A percentile compares a stretch with the other conserved stretches of the same genome.
Conservation (phyloP, 2,888 invertebrate species). For the Nasonovia ribisnigri region DNA sequence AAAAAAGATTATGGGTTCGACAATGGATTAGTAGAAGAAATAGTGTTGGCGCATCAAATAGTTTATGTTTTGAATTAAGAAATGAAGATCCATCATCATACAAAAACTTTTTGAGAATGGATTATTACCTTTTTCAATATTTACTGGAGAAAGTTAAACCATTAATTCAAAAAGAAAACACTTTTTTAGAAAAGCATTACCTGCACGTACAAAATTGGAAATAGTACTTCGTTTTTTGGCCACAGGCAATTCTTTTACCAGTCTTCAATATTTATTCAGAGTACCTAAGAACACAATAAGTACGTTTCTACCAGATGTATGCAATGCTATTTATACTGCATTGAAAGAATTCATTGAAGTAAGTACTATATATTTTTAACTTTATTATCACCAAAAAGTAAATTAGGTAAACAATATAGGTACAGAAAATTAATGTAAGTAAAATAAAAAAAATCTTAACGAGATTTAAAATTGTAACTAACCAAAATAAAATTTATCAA, state of each 20-base stretch:
- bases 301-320: too few relatives aligned
- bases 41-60: conserved; percentile 56
- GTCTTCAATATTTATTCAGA: conserved; percentile 24
- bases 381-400: too few relatives aligned
- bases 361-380: too few relatives aligned
- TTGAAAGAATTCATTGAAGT: too few relatives aligned
- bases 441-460: too few relatives aligned
- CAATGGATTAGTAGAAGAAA: neutral
- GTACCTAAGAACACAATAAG: too few relatives aligned
- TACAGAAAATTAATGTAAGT: too few relatives aligned
- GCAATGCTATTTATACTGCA: too few relatives aligned
- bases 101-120: conserved; percentile 61
- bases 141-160: conserved; percentile 59
- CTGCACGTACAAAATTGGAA: conserved; percentile 59
- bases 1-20: too few relatives aligned
- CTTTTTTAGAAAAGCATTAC: conserved; percentile 61
- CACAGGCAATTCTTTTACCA: conserved; percentile 63
- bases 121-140: conserved; percentile 54
- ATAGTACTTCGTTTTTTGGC: conserved; percentile 65
- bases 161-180: conserved; percentile 65
- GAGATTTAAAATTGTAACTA: too few relatives aligned
- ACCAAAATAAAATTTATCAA: too few relatives aligned
- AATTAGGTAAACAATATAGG: too few relatives aligned
- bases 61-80: conserved; percentile 66
- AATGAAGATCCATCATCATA: conserved; percentile 65